Evolutionary conservation across 2,888 invertebrate species (phyloP).

Genomic region (Tiphia femorata): DNA sequence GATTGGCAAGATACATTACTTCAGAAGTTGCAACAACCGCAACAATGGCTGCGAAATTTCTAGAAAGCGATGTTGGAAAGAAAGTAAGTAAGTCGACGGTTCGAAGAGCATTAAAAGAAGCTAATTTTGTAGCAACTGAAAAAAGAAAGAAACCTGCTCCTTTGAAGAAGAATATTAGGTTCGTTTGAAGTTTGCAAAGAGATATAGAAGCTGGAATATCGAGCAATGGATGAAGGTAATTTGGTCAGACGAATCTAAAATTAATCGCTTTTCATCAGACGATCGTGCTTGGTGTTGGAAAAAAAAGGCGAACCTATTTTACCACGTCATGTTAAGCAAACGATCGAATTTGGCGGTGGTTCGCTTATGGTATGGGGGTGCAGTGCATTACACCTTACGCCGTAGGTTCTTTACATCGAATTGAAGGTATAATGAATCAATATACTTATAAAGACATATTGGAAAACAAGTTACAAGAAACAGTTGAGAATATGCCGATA

Average conservation of each 20-base stretch:
- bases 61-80: constrained; percentile 18
- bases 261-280: no score
- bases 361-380: constrained; percentile 23
- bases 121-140: constrained; percentile 15
- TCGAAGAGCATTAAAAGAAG: constrained; percentile 20
- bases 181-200: constrained; percentile 31
- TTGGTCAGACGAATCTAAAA: no score
- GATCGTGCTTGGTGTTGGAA: constrained; percentile 30
- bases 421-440: constrained; percentile 13
- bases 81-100: constrained; percentile 20
- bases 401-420: constrained; percentile 17
- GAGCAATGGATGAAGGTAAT: no score
- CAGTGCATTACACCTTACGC: constrained; percentile 10
- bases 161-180: constrained; percentile 18
- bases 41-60: constrained; percentile 9
- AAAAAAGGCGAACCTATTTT: constrained; percentile 23
- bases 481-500: constrained; percentile 15
- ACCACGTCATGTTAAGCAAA: constrained; percentile 23
- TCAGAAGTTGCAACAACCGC: constrained; percentile 15
- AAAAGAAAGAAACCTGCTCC: constrained; percentile 17
- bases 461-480: constrained; percentile 3
- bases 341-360: constrained; percentile 27
- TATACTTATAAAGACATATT: constrained; percentile 16
- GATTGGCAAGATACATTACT: constrained; percentile 16
- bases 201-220: constrained; percentile 25